These are phyloP conservation scores for Drosophila leontia DNA, from an alignment of 1,140 invertebrate genomes.

Conservation along the genomic window DNA sequence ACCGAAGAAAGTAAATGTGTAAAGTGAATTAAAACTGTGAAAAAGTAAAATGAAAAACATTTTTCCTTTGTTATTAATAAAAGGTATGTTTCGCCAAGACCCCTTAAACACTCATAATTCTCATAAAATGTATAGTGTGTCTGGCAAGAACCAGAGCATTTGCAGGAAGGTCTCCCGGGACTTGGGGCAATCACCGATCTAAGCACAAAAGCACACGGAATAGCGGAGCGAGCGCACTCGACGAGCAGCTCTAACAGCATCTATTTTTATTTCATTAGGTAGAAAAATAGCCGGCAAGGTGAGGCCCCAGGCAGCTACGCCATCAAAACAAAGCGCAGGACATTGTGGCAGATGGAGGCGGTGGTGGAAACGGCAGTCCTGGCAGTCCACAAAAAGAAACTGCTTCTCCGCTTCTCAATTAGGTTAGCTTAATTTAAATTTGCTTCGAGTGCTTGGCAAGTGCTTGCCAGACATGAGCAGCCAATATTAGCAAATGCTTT, in stretches of 20 bases:
- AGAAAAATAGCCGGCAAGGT: conserved; percentile 73
- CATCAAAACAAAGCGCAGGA: conserved; percentile 52
- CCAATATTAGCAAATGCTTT: conserved; percentile 60
- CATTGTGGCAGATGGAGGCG: neutral
- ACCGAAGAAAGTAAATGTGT: neutral
- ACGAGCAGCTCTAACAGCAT: conserved; percentile 51
- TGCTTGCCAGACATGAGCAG: conserved; percentile 68
- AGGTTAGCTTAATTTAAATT: conserved; percentile 80
- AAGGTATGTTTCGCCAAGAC: neutral
- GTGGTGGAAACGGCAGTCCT: neutral
- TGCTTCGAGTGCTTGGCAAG: conserved; percentile 60
- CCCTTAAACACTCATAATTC: conserved; percentile 1
- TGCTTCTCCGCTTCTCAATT: conserved; percentile 58
- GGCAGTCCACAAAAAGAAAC: conserved; percentile 32
- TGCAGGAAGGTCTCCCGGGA: conserved; percentile 14
- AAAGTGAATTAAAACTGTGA: neutral
- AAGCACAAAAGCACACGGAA: conserved; percentile 34
- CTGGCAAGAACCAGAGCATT: conserved; percentile 1
- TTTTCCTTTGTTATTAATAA: neutral
- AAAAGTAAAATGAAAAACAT: neutral
- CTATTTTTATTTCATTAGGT: conserved; percentile 83
- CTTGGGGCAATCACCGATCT: conserved; percentile 27
- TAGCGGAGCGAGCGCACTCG: conserved; percentile 16
- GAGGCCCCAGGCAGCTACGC: conserved; percentile 21
- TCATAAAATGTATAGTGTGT: neutral